These are phyloP conservation scores for Drosophila sordidula DNA, from an alignment of 2,888 invertebrate genomes.

Conservation along the genomic window DNA sequence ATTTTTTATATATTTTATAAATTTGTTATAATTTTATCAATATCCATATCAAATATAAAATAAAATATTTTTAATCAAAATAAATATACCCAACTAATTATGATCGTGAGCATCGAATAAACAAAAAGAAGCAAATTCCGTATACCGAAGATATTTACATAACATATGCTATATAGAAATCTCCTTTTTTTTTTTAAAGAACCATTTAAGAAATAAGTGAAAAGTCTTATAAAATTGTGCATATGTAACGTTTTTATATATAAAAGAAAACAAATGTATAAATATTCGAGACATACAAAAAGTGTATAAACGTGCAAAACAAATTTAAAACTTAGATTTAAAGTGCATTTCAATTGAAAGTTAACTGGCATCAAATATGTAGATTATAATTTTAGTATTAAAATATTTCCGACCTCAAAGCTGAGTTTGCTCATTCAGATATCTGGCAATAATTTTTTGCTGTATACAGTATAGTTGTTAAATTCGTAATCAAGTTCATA, in stretches of 20 bases:
- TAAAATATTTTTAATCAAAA: too few relatives aligned
- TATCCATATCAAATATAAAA: too few relatives aligned
- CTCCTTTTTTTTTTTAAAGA: not conserved
- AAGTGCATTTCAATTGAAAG: conserved; percentile 28
- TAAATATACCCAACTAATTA: too few relatives aligned
- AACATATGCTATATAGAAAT: too few relatives aligned
- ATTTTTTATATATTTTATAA: too few relatives aligned
- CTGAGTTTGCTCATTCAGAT: not conserved
- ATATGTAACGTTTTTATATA: conserved; percentile 37
- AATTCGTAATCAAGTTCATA: not conserved
- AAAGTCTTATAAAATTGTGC: conserved; percentile 18
- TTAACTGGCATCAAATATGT: conserved; percentile 8
- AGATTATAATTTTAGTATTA: not conserved
- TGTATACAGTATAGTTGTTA: not conserved
- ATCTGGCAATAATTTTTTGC: not conserved
- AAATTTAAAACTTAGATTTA: conserved; percentile 26
- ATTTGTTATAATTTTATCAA: too few relatives aligned
- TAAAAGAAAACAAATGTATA: conserved; percentile 34
- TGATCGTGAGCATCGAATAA: too few relatives aligned
- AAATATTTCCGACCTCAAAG: not conserved
- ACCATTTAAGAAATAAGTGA: not conserved
- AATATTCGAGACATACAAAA: conserved; percentile 19
- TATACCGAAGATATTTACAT: not conserved
- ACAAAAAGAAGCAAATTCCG: not conserved
- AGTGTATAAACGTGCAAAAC: conserved; percentile 58